These are phyloP conservation scores for Slavum lentiscoides DNA, from an alignment of 2,888 invertebrate genomes.

Conservation along the genomic window DNA sequence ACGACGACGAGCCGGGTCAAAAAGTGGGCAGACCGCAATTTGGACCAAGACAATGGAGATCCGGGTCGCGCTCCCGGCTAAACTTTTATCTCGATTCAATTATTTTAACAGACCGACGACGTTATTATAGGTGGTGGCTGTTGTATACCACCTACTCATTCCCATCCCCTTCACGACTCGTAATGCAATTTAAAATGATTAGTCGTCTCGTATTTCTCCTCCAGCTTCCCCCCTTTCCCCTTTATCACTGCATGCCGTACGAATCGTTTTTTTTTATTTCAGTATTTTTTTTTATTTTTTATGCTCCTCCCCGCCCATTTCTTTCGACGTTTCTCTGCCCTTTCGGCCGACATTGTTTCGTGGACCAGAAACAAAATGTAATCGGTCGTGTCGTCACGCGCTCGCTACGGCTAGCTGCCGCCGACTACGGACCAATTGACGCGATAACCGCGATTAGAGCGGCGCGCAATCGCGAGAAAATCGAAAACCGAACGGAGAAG, in stretches of 20 bases:
- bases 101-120: constrained; percentile 53
- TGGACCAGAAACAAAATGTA: constrained; percentile 29
- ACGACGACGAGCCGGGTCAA: constrained; percentile 27
- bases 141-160: background rate
- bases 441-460: background rate
- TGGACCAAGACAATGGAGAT: constrained; percentile 50
- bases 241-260: background rate
- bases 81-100: constrained; percentile 54
- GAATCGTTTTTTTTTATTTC: background rate
- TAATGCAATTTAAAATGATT: constrained; percentile 52
- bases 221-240: background rate
- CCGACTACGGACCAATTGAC: background rate
- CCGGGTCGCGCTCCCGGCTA: constrained; percentile 43
- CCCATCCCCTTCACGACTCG: background rate
- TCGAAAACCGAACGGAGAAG: background rate
- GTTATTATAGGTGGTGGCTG: background rate
- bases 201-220: constrained; percentile 45
- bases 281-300: background rate
- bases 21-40: constrained; percentile 47
- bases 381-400: constrained; percentile 5
- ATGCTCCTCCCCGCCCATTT: no score
- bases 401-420: background rate
- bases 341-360: background rate
- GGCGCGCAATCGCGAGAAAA: background rate
- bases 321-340: background rate